A percentile compares a stretch with the other conserved stretches of the same genome.
Evolutionary conservation across 2,888 invertebrate genomes (phyloP).

Genomic region (Lycophotia porphyrea): DNA sequence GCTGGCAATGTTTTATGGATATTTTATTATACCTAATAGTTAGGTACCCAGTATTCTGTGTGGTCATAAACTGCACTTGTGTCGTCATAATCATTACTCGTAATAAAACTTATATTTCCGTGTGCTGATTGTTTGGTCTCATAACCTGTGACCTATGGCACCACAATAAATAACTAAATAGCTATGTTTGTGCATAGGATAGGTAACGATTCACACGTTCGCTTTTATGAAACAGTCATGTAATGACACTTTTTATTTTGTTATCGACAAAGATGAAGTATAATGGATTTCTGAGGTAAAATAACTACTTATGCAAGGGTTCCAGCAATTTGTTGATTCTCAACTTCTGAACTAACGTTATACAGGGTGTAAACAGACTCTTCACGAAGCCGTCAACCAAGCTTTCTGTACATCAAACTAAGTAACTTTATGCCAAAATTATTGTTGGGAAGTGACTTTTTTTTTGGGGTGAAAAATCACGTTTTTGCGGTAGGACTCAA

Average conservation of each 20-base stretch:
- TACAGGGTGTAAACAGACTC: no score
- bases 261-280: neutral
- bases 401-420: no score
- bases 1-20: neutral
- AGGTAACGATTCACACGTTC: conserved; percentile 30
- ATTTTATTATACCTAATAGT: neutral
- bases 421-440: no score
- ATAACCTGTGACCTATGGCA: conserved; percentile 25
- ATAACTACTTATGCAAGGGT: neutral
- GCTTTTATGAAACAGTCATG: neutral
- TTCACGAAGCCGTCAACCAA: no score
- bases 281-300: neutral
- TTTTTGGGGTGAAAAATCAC: no score
- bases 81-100: conserved; percentile 2
- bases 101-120: conserved; percentile 36
- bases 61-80: conserved; percentile 5
- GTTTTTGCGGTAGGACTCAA: no score
- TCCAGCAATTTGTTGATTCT: neutral
- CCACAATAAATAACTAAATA: conserved; percentile 7
- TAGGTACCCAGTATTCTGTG: conserved; percentile 13
- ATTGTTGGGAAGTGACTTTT: no score
- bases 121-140: conserved; percentile 31
- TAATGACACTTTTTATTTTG: conserved; percentile 17
- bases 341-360: neutral
- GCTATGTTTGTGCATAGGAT: neutral